phyloP scores from a whole-genome alignment of 1,140 invertebrate genomes.

The Schlechtendalia chinensis region DNA sequence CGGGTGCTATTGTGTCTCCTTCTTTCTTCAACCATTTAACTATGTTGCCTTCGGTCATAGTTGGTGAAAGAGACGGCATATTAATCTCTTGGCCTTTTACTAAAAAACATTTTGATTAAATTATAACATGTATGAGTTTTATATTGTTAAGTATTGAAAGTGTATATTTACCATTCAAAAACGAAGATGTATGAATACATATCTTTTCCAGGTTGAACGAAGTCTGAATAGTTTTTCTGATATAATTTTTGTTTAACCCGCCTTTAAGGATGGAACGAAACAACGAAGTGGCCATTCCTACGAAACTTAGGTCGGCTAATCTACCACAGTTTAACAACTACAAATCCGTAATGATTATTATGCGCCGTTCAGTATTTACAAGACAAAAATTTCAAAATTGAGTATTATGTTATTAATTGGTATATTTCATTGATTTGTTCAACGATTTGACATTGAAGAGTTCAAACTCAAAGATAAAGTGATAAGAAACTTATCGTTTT shows the following conservation, averaged over 20 bases:
- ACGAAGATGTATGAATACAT: conserved; percentile 32
- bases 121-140: background rate
- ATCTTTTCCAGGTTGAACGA: conserved; percentile 17
- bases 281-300: conserved; percentile 15
- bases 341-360: background rate
- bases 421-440: background rate
- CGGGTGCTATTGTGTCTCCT: conserved; percentile 73
- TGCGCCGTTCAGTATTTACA: background rate
- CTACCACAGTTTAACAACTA: no score
- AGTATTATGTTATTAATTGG: background rate
- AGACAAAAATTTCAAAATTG: background rate
- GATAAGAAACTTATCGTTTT: conserved; percentile 10
- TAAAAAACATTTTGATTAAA: background rate
- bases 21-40: conserved; percentile 98
- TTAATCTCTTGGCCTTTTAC: conserved; percentile 42
- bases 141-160: background rate
- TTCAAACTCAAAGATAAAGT: conserved; percentile 7
- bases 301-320: background rate
- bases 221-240: conserved; percentile 6
- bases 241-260: conserved; percentile 22
- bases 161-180: conserved; percentile 14
- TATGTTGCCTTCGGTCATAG: conserved; percentile 97
- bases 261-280: conserved; percentile 35
- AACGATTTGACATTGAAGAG: conserved; percentile 29
- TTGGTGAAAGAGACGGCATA: conserved; percentile 93